Percentiles rank a stretch among this genome's conserved stretches.
Evolutionary conservation across 2,797 vertebrate species (phyloP).

Genomic region (Paedocypris micromegethes): DNA sequence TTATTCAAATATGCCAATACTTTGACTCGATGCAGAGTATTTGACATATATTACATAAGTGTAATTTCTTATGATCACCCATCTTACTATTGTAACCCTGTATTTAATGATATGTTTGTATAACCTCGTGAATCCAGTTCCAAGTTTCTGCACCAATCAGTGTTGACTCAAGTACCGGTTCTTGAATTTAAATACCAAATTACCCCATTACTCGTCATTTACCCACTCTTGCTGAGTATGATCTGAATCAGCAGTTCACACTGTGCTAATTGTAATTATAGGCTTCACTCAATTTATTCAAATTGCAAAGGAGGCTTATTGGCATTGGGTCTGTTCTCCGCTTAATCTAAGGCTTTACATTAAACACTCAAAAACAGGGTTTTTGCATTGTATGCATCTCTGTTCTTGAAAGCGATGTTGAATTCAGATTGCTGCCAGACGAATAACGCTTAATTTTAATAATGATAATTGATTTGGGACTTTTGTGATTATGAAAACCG

Average conservation of each 20-base stretch:
- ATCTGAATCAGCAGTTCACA: conserved; percentile 77
- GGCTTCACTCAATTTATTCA: conserved; percentile 74
- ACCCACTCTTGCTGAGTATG: conserved; percentile 73
- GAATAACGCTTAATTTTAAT: too few species aligned
- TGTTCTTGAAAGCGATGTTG: too few species aligned
- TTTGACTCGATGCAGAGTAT: too few species aligned
- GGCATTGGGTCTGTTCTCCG: conserved; percentile 67
- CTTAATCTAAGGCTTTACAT: conserved; percentile 66
- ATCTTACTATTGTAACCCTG: conserved; percentile 52
- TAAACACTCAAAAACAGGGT: conserved; percentile 11
- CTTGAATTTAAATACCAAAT: conserved; percentile 79
- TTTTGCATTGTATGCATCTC: too few species aligned
- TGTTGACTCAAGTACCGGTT: conserved; percentile 71
- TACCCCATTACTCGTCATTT: conserved; percentile 74
- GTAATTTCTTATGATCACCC: neutral
- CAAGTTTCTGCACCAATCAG: conserved; percentile 68
- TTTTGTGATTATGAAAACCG: neutral
- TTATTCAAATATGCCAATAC: too few species aligned
- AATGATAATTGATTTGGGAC: too few species aligned
- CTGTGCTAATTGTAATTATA: conserved; percentile 82
- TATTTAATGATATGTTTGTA: conserved; percentile 66
- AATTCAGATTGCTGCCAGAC: too few species aligned
- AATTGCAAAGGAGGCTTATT: conserved; percentile 75
- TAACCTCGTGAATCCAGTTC: conserved; percentile 61
- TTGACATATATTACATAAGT: too few species aligned